Percentiles rank a stretch among this genome's conserved stretches.
Conservation (phyloP, 2,797 vertebrate genomes). For the Chloroceryle amazona region DNA sequence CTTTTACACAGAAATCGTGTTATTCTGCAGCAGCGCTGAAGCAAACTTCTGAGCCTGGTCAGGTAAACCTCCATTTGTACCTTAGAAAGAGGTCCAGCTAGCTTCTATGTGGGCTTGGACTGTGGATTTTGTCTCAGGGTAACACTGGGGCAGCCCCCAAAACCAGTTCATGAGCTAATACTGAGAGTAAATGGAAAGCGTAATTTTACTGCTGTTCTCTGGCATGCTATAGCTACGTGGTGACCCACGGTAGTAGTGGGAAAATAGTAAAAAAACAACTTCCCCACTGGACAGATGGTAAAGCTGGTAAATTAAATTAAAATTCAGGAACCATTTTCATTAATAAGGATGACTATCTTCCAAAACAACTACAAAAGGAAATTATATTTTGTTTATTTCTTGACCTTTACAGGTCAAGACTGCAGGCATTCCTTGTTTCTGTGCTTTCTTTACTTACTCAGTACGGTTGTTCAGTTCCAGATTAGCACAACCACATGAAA, state of each 20-base stretch:
- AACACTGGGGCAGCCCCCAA: neutral
- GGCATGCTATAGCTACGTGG: neutral
- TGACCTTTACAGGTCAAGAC: neutral
- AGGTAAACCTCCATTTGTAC: neutral
- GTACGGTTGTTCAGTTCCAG: neutral
- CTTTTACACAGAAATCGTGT: neutral
- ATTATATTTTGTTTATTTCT: neutral
- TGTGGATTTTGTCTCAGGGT: neutral
- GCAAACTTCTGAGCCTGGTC: neutral
- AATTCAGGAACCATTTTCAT: neutral
- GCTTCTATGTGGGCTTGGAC: neutral
- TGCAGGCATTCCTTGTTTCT: neutral
- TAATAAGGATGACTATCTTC: neutral
- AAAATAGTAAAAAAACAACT: neutral
- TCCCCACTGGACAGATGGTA: neutral
- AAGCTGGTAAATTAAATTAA: neutral
- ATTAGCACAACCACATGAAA: neutral
- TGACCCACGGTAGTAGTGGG: neutral
- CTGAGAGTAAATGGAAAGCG: neutral
- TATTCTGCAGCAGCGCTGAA: neutral
- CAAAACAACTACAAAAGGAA: neutral
- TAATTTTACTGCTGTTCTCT: neutral
- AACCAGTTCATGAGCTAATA: neutral
- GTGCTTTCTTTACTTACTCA: neutral
- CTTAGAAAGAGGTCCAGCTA: neutral